Evolutionary conservation across 2,888 invertebrate species (phyloP).

Genomic region (Globia sparganii): DNA sequence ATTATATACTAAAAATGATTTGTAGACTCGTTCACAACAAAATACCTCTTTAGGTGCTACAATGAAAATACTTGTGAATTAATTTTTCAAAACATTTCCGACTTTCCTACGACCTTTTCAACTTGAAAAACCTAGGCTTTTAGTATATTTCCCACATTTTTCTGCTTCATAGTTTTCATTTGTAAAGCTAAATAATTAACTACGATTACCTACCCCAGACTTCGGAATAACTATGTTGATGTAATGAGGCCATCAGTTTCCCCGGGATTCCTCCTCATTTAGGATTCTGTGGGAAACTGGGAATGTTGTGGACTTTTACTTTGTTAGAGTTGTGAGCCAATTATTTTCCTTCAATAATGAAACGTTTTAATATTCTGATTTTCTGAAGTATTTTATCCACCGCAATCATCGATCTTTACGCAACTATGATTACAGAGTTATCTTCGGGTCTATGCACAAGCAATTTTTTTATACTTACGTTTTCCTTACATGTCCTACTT

Average conservation of each 20-base stretch:
- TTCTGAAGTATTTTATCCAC: constrained; percentile 20
- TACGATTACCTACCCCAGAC: constrained; percentile 4
- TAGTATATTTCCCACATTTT: background rate
- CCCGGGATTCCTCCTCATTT: constrained; percentile 40
- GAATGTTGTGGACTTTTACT: constrained; percentile 43
- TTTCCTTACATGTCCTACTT: background rate
- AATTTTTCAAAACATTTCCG: background rate
- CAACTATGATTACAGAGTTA: constrained; percentile 10
- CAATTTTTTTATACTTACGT: background rate
- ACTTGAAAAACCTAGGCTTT: constrained; percentile 6
- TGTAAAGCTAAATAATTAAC: constrained; percentile 14
- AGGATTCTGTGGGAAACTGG: constrained; percentile 41
- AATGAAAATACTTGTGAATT: background rate
- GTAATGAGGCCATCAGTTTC: constrained; percentile 25
- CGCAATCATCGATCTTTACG: constrained; percentile 14
- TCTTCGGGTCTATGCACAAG: background rate
- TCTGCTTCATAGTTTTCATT: constrained; percentile 12
- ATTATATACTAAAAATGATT: constrained; percentile 12
- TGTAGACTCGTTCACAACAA: constrained; percentile 17
- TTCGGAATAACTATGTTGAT: constrained; percentile 20
- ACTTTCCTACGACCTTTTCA: background rate
- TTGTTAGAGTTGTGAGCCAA: constrained; percentile 47
- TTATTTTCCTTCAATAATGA: constrained; percentile 43
- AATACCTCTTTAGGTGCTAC: background rate
- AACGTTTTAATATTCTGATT: constrained; percentile 46